Conservation (phyloP, 2,797 vertebrate species). For the Loriculus beryllinus region DNA sequence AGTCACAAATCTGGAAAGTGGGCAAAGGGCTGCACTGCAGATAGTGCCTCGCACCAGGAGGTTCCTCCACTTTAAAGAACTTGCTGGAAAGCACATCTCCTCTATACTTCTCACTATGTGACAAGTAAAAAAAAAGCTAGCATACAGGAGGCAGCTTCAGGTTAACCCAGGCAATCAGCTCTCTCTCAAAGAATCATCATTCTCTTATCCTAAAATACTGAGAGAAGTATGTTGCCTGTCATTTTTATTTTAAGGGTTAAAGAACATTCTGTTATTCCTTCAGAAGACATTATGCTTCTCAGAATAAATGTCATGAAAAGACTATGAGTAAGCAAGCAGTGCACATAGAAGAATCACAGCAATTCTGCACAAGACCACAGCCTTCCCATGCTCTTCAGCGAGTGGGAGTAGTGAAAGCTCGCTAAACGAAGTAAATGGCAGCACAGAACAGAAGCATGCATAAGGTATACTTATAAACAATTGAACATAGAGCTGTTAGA, state of each 20-base stretch:
- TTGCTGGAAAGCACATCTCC: not conserved
- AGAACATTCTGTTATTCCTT: not conserved
- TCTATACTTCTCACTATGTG: not conserved
- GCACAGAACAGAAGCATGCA: not conserved
- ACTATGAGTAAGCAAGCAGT: not conserved
- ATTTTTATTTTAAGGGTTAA: constrained; percentile 39
- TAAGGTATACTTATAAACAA: constrained; percentile 13
- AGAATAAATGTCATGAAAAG: not conserved
- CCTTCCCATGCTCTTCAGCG: not conserved
- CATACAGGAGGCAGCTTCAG: not conserved
- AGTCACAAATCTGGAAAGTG: not conserved
- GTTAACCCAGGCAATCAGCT: not conserved
- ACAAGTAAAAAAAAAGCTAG: not conserved
- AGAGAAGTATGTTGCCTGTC: not conserved
- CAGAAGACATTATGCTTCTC: not conserved
- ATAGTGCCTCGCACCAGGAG: not conserved
- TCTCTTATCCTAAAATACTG: not conserved
- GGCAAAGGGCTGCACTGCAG: not conserved
- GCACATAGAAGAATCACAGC: not conserved
- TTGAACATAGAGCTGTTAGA: not conserved
- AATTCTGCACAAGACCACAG: not conserved
- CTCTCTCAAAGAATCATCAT: not conserved
- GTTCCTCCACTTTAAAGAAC: not conserved
- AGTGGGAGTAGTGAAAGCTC: not conserved
- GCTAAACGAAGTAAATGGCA: not conserved